A percentile compares a stretch with the other conserved stretches of the same genome.
phyloP scores from a whole-genome alignment of 2,888 invertebrate species.

The Xestobium rufovillosum region DNA sequence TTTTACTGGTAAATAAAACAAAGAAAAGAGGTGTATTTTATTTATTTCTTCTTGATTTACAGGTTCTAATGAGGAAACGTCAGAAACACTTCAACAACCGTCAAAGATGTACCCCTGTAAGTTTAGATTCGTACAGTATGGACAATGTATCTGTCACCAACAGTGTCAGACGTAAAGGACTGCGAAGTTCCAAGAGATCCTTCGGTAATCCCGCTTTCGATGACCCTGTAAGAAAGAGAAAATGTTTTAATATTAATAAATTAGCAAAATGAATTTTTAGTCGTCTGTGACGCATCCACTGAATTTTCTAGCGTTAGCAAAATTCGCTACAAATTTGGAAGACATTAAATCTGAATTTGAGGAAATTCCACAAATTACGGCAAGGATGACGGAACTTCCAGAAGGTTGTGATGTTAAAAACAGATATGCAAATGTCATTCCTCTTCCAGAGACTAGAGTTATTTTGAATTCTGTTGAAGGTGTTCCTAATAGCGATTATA shows the following conservation, averaged over 20 bases:
- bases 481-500: slow-evolving; percentile 78
- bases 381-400: slow-evolving; percentile 75
- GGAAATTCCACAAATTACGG: slow-evolving; percentile 71
- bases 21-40: no score
- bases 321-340: slow-evolving; percentile 62
- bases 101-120: slow-evolving; percentile 81
- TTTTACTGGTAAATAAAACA: slow-evolving; percentile 61
- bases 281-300: slow-evolving; percentile 65
- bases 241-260: neutral
- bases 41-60: slow-evolving; percentile 30
- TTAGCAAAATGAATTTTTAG: slow-evolving; percentile 35
- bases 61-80: slow-evolving; percentile 75
- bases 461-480: slow-evolving; percentile 62
- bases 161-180: slow-evolving; percentile 67
- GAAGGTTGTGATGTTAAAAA: slow-evolving; percentile 85
- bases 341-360: slow-evolving; percentile 75
- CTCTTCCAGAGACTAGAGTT: slow-evolving; percentile 85
- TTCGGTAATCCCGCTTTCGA: slow-evolving; percentile 89
- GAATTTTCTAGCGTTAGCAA: slow-evolving; percentile 69
- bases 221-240: slow-evolving; percentile 59
- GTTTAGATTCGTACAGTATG: slow-evolving; percentile 80
- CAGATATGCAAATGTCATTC: slow-evolving; percentile 90
- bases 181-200: slow-evolving; percentile 73
- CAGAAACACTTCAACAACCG: slow-evolving; percentile 76
- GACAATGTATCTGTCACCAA: slow-evolving; percentile 81